Base-by-base conservation (phyloP, 1,140 invertebrate genomes). In the Cotesia typhae region DNA sequence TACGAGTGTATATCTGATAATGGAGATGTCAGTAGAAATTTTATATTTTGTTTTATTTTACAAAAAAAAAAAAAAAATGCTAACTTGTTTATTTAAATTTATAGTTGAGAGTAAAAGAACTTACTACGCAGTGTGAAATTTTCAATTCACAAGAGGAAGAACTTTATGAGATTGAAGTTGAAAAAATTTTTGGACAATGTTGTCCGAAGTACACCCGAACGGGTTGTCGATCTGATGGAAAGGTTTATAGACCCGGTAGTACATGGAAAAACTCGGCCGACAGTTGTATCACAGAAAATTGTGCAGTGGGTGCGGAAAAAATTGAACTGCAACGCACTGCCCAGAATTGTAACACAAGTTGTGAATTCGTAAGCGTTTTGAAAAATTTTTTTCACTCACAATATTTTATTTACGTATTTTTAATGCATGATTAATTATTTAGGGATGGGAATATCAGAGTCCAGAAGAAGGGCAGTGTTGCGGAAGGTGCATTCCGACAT, bases 401-500 rank as follows among this genome's bases (percentile, higher is more conserved):
- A 64, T 3, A 14, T 53, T 64, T 17, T 61, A 66, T 63, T 36
- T 10, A 71, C 35, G 37, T 4, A 57, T 70, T 74, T 59, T 10
- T 47, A 9, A 60, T 35, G 7, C 36, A 63, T 20, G 37, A 65
- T 65, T 37, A 12, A 67, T 51, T 67, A 69, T 73, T 71, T 61
- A 87, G 71, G 92, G 92, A 2, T 92, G 88, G 83, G 81, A 83
- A 53, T 92, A 92, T 76, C 76, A 80, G 57, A 70, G 82, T 61
- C 85, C 90, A 3, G 71, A 83, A 4, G 64, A 79, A 4, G 84
- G 74, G 17, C 76, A 80, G 17, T 95, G 94, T 82, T 95, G 94
- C 77, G 94, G 94, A 3, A 85, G 89, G 70, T 95, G 94, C 73
- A 81, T 89, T 28, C 91, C 91, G 83, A 84, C 87, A 0, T 86